These are phyloP conservation scores for Drosophila mercatorum DNA, from an alignment of 2,888 invertebrate species.

Conservation along the genomic window DNA sequence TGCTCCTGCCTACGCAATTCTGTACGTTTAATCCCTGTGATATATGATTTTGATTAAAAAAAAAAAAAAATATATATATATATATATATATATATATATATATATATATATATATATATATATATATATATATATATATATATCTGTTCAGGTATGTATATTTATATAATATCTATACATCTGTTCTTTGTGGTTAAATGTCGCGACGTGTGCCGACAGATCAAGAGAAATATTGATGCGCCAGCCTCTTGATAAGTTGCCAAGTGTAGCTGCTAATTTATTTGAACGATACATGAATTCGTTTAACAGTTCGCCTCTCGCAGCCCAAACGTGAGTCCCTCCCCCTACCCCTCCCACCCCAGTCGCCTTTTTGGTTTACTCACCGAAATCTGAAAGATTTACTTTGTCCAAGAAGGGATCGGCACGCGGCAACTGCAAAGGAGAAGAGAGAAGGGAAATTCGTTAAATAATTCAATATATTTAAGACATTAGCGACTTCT, in stretches of 20 bases:
- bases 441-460: slow-evolving; percentile 81
- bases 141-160: neutral
- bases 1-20: slow-evolving; percentile 38
- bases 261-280: slow-evolving; percentile 61
- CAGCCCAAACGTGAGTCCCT: neutral
- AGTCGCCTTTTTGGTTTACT: slow-evolving; percentile 83
- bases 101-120: slow-evolving; percentile 24
- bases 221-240: slow-evolving; percentile 15
- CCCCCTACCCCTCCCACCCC: too few relatives aligned
- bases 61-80: neutral
- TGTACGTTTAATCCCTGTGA: slow-evolving; percentile 45
- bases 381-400: slow-evolving; percentile 90
- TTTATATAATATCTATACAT: slow-evolving; percentile 25
- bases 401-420: slow-evolving; percentile 96
- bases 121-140: too few relatives aligned
- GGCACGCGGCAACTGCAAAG: slow-evolving; percentile 92
- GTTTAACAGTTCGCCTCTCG: slow-evolving; percentile 15
- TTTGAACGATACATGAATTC: slow-evolving; percentile 43
- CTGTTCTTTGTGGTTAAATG: slow-evolving; percentile 28
- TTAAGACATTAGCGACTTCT: neutral
- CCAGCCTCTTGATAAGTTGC: slow-evolving; percentile 56
- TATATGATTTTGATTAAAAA: slow-evolving; percentile 50
- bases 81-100: neutral
- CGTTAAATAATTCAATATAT: neutral
- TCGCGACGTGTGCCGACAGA: slow-evolving; percentile 55